Evolutionary conservation across 2,888 invertebrate species (phyloP), one percentile per base, ranked within the genome.

Genomic region (Petrophora chlorosata): DNA sequence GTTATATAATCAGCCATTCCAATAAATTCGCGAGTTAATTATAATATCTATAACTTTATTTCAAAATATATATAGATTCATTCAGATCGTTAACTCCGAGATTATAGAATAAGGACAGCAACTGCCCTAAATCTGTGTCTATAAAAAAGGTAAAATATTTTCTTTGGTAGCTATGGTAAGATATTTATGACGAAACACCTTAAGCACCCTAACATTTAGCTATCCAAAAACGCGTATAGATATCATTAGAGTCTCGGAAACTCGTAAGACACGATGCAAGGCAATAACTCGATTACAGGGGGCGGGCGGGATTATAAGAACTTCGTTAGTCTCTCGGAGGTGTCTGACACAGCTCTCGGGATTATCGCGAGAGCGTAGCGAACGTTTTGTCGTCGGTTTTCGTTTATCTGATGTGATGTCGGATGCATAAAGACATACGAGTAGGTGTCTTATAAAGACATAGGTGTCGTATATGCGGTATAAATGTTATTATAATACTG

Each of bases 261-360:
- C 68, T 70, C 68, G 61, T 67, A 79, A 83, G 83, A 79, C 82
- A 76, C 76, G 82, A 85, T 83, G 82, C 82, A 76, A 71, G 77
- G 80, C 80, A 79, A 81, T 87, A 88, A 89, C 84, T 85, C 75
- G 78, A 87, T 88, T 87, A 88, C 71, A 63, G 63, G 67, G 63
- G 66, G 63, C 66, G 67, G 70, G 71, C 68, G 74, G 81, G 87
- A 85, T 87, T 86, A 84, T 82, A 84, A 85, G 87, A 88, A 89
- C 88, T 88, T 89, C 85, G 87, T 88, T 88, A 89, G 85, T 74
- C 81, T 81, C 79, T 67, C 79, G 83, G 76, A 87, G 87, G 86
- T 87, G 85, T 85, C 82, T 85, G 79, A 82, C 79, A 83, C 83
- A 73, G 77, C 74, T 79, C 76, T 76, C 77, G 73, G 80, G 86